Conservation (phyloP, 2,888 invertebrate genomes). For the Dasypogon diadema region DNA sequence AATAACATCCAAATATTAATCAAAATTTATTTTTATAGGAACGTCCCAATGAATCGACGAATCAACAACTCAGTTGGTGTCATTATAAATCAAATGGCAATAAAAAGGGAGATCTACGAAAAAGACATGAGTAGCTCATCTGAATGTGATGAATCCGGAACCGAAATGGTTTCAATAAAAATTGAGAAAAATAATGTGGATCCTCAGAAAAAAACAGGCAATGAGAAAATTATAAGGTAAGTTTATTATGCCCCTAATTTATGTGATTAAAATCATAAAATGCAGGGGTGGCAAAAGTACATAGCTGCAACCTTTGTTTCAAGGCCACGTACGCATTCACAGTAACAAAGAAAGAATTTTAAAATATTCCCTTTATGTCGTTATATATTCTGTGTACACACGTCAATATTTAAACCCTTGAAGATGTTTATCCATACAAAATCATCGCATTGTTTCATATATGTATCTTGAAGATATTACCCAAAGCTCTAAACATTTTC, state of each 20-base stretch:
- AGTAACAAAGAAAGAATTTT: neutral
- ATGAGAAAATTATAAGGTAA: conserved; percentile 54
- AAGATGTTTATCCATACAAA: neutral
- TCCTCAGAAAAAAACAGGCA: conserved; percentile 24
- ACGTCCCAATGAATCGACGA: conserved; percentile 9
- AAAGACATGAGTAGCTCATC: conserved; percentile 53
- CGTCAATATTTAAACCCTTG: neutral
- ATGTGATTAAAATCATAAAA: conserved; percentile 8
- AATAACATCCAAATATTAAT: conserved; percentile 9
- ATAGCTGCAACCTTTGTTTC: conserved; percentile 1
- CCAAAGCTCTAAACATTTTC: neutral
- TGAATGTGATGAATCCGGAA: conserved; percentile 51
- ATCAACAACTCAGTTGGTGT: conserved; percentile 22
- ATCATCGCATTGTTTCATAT: neutral
- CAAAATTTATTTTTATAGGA: neutral
- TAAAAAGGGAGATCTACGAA: conserved; percentile 52
- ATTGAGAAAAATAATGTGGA: conserved; percentile 42
- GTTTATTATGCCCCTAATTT: conserved; percentile 32
- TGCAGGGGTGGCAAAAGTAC: neutral
- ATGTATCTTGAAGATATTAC: neutral
- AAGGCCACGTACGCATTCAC: neutral
- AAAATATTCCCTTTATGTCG: neutral
- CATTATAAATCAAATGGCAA: conserved; percentile 35
- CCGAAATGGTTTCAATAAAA: conserved; percentile 52
- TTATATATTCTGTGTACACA: neutral